Conservation (phyloP, 1,140 invertebrate genomes). For the Ostrea denselamellosa region DNA sequence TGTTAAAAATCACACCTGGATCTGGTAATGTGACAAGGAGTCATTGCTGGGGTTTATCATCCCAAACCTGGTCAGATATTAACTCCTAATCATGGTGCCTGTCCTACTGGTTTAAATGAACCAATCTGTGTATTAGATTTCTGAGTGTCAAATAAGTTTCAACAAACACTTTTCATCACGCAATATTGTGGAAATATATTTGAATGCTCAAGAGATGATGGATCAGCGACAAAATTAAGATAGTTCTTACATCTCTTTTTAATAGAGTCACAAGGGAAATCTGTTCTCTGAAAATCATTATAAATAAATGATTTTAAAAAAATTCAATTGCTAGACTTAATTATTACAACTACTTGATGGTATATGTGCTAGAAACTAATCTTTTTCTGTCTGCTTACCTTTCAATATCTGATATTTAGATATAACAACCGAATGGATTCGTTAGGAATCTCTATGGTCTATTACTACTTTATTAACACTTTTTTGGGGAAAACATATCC, state of each 20-base stretch:
- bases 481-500: too few relatives aligned
- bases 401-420: too few relatives aligned
- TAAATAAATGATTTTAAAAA: not conserved
- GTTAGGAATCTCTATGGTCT: too few relatives aligned
- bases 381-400: too few relatives aligned
- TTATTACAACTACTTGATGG: not conserved
- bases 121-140: slow-evolving; percentile 26
- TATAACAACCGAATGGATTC: too few relatives aligned
- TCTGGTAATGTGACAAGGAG: slow-evolving; percentile 22
- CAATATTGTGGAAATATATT: slow-evolving; percentile 18
- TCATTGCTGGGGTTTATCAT: not conserved
- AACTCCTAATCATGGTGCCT: slow-evolving; percentile 17
- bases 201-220: not conserved
- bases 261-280: not conserved
- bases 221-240: not conserved
- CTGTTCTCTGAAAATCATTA: not conserved
- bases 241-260: not conserved
- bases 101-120: not conserved
- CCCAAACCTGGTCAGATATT: slow-evolving; percentile 14
- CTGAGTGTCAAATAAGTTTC: slow-evolving; percentile 26
- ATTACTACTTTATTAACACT: too few relatives aligned
- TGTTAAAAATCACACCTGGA: not conserved
- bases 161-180: slow-evolving; percentile 21
- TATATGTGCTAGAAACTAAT: not conserved
- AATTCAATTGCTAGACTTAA: not conserved